Base-by-base conservation (phyloP, 2,888 invertebrate species). In the Thymelicus acteon region DNA sequence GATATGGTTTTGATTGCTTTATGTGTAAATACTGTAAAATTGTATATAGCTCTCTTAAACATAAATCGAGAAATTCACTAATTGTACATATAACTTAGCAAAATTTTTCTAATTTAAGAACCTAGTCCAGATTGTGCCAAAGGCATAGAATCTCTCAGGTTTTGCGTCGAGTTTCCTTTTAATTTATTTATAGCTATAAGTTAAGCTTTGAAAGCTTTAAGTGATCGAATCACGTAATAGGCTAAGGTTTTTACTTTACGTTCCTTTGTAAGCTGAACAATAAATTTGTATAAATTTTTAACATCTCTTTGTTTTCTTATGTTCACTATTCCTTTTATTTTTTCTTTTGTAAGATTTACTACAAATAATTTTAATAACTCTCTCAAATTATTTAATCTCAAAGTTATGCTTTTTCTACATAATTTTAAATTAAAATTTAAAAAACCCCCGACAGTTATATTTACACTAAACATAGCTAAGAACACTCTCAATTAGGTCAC, bases 121-220 rank as follows among this genome's bases (percentile, higher is more conserved):
- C 83, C 87, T 90, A 90, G 91, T 91, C 88, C 83, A 79, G 79
- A 78, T 81, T 81, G 89, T 89, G 92, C 90, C 92, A 90, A 90
- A 90, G 91, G 91, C 91, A 88, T 86, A 73, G 88, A 90, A 91
- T 92, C 92, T 92, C 93, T 80, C 82, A 79, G 80, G 77, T 81
- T 81, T 78, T 75, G 72, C 75, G 77, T 75, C 77, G 77, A 80
- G 49, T 63, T 76, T 80, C 24, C 77, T 75, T 73, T 79, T 76
- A 70, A 76, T 77, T 81, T 81, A 82, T 77, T 52, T 72, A 79
- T 80, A 78, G 57, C 78, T 78, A 72, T 78, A 80, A 80, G 74
- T 74, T 77, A 78, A 86, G 92, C 90, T 90, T 90, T 75, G 82
- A 84, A 89, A 90, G 89, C 90, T 85, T 83, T 85, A 86, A 86